A percentile compares a stretch with the other conserved stretches of the same genome.
Evolutionary conservation across 2,797 vertebrate genomes (phyloP).

Genomic region (Poecile montanus): DNA sequence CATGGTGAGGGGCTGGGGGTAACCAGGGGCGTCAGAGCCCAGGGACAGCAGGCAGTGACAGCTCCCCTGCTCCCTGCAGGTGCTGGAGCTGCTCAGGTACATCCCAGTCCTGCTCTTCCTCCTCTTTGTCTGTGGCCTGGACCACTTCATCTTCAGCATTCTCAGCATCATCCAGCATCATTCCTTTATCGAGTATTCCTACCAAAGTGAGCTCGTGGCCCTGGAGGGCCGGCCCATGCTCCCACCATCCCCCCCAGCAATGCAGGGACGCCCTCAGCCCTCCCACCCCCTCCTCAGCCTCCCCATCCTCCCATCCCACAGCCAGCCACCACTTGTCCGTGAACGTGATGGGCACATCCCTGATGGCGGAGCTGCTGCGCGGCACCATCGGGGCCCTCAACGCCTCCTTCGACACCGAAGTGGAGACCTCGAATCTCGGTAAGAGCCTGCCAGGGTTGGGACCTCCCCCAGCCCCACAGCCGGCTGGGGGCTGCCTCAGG

Average conservation of each 20-base stretch:
- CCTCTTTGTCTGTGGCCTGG: slow-evolving; percentile 74
- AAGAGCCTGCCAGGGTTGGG: neutral
- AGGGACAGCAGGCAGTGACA: no score
- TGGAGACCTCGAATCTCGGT: slow-evolving; percentile 81
- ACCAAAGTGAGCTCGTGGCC: slow-evolving; percentile 77
- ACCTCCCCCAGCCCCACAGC: neutral
- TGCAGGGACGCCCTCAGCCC: no score
- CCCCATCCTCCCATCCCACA: neutral
- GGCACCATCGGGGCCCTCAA: slow-evolving; percentile 85
- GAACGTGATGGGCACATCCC: slow-evolving; percentile 79
- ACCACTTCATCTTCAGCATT: slow-evolving; percentile 78
- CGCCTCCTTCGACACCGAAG: slow-evolving; percentile 66
- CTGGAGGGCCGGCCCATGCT: neutral
- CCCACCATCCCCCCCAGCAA: neutral
- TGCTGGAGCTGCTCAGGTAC: slow-evolving; percentile 77
- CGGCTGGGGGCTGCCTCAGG: rapidly evolving
- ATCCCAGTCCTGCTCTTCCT: slow-evolving; percentile 75
- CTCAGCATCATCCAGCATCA: slow-evolving; percentile 84
- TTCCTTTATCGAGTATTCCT: slow-evolving; percentile 80
- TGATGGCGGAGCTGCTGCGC: slow-evolving; percentile 84
- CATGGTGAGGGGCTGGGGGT: slow-evolving; percentile 50
- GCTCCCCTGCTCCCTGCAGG: slow-evolving; percentile 44
- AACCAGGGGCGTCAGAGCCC: neutral
- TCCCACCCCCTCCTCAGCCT: neutral
- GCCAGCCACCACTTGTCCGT: slow-evolving; percentile 83